These are phyloP conservation scores for Phataginus tetradactyla DNA, from an alignment of 2,797 vertebrate genomes.

Conservation along the genomic window DNA sequence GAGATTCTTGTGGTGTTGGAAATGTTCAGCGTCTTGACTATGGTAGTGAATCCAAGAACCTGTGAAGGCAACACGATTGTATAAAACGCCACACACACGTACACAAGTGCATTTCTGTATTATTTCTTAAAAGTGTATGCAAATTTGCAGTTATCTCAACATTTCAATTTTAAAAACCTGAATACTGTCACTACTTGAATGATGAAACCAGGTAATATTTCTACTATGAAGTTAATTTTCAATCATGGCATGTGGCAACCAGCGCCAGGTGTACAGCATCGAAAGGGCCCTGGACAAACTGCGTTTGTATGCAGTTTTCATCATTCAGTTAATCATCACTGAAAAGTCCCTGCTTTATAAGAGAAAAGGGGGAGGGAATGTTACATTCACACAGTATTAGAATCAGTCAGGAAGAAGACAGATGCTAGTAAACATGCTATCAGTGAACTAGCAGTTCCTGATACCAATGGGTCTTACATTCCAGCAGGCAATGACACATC, in stretches of 20 bases:
- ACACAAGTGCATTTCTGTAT: neutral
- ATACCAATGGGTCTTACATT: neutral
- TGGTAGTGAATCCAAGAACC: neutral
- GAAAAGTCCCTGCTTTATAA: neutral
- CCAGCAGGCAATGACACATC: neutral
- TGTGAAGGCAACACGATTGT: neutral
- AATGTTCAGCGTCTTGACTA: neutral
- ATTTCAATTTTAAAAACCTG: neutral
- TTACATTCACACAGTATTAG: neutral
- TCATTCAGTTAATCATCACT: neutral
- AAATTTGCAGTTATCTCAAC: constrained; percentile 4
- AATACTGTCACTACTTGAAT: neutral
- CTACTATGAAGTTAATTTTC: constrained; percentile 25
- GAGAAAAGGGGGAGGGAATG: neutral
- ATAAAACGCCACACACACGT: neutral
- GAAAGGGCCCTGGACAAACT: neutral
- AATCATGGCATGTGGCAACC: neutral
- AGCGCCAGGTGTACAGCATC: neutral
- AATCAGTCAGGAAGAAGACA: neutral
- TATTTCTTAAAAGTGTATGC: neutral
- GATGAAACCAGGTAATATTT: neutral
- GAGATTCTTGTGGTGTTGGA: neutral
- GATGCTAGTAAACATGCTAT: neutral
- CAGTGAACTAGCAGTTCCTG: neutral
- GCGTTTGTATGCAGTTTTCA: neutral